Evolutionary conservation across 2,113 vertebrate species (phyloP).

Genomic region (Dunckerocampus dactyliophorus): DNA sequence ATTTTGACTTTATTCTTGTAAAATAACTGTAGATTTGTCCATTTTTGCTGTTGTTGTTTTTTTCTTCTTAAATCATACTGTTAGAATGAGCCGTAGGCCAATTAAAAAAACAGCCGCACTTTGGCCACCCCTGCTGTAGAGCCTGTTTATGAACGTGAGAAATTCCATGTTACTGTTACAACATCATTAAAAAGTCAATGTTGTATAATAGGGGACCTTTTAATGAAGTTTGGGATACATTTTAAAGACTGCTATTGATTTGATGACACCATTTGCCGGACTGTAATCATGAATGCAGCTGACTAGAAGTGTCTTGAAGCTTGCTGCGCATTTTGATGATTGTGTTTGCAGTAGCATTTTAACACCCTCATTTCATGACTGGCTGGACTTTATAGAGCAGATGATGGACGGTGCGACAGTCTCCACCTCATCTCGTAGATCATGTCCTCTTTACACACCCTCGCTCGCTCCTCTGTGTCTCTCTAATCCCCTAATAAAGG

Average conservation of each 20-base stretch:
- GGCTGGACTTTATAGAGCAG: constrained; percentile 70
- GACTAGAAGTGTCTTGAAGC: constrained; percentile 21
- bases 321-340: constrained; percentile 45
- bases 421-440: constrained; percentile 61
- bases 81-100: too few species aligned
- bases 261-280: background rate
- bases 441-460: constrained; percentile 48
- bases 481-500: constrained; percentile 37
- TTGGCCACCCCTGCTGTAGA: too few species aligned
- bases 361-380: constrained; percentile 74
- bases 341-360: constrained; percentile 65
- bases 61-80: too few species aligned
- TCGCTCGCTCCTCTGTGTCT: constrained; percentile 17
- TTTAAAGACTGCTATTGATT: background rate
- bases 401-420: constrained; percentile 70
- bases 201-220: too few species aligned
- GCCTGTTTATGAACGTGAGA: too few species aligned
- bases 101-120: too few species aligned
- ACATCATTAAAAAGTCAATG: too few species aligned
- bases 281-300: background rate
- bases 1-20: too few species aligned
- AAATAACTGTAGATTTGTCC: too few species aligned
- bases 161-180: too few species aligned
- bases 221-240: constrained; percentile 23
- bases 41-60: too few species aligned